Evolutionary conservation across 1,140 invertebrate species (phyloP).

Genomic region (Chionoecetes opilio): DNA sequence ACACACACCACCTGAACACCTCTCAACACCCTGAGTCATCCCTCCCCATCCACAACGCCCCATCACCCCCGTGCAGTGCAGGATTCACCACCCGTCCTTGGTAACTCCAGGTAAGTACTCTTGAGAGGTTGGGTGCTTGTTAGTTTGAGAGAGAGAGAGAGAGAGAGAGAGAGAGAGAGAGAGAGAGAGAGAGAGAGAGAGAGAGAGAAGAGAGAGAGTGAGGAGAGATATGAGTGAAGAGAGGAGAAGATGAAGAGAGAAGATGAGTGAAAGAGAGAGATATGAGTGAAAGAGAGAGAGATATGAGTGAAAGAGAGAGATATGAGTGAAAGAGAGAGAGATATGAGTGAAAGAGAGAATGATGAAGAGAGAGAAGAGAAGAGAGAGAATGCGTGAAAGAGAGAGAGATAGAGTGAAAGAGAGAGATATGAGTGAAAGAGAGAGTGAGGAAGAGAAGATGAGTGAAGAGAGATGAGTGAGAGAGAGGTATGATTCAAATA

Average conservation of each 20-base stretch:
- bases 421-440: background rate
- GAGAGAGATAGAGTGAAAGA: background rate
- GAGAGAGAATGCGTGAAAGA: background rate
- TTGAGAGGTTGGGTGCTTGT: too few relatives aligned
- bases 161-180: background rate
- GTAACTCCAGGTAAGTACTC: too few relatives aligned
- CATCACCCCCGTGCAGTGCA: too few relatives aligned
- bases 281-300: constrained; percentile 33
- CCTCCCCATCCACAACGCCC: too few relatives aligned
- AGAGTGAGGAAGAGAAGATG: background rate
- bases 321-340: constrained; percentile 33
- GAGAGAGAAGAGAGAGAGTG: background rate
- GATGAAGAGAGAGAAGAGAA: background rate
- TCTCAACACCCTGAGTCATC: too few relatives aligned
- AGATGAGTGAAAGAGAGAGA: too few relatives aligned
- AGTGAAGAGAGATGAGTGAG: too few relatives aligned
- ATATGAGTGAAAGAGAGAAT: background rate
- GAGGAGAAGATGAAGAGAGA: background rate
- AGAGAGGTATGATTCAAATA: too few relatives aligned
- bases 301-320: constrained; percentile 11
- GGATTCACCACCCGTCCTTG: too few relatives aligned
- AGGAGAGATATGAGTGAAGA: too few relatives aligned
- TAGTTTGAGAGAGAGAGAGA: too few relatives aligned
- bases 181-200: background rate
- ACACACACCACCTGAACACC: too few relatives aligned